phyloP scores from a whole-genome alignment of 2,888 invertebrate species.

The Hirtodrosophila cameraria region DNA sequence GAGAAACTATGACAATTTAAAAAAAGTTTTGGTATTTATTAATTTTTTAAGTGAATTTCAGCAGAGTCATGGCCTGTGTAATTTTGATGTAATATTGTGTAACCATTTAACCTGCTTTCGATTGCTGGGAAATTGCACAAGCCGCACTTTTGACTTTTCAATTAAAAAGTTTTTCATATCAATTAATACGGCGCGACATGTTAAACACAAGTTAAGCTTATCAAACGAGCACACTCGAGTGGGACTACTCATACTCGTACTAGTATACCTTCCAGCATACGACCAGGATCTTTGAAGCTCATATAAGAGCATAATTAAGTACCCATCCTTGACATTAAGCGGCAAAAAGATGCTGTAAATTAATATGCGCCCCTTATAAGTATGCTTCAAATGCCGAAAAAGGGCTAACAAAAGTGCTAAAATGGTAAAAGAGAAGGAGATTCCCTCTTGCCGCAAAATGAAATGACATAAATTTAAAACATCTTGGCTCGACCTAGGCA shows the following conservation, averaged over 20 bases:
- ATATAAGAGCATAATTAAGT: slow-evolving; percentile 36
- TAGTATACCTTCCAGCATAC: slow-evolving; percentile 1
- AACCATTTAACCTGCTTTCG: slow-evolving; percentile 4
- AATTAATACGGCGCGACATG: slow-evolving; percentile 34
- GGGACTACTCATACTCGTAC: too few relatives aligned
- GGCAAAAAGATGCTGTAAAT: slow-evolving; percentile 31
- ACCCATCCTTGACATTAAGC: slow-evolving; percentile 21
- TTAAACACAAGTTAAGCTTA: slow-evolving; percentile 25
- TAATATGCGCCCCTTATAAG: slow-evolving; percentile 45
- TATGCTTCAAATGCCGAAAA: slow-evolving; percentile 25
- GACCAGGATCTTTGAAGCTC: slow-evolving; percentile 3
- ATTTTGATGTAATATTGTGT: slow-evolving; percentile 8
- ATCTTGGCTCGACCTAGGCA: slow-evolving; percentile 37
- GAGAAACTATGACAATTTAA: too few relatives aligned
- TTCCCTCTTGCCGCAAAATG: slow-evolving; percentile 20
- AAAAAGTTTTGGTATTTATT: too few relatives aligned
- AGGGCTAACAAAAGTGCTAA: slow-evolving; percentile 50
- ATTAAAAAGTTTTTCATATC: slow-evolving; percentile 57
- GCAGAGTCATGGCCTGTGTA: neutral
- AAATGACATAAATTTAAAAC: slow-evolving; percentile 65
- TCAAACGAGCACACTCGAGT: slow-evolving; percentile 10
- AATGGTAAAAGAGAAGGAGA: neutral
- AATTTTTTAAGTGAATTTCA: too few relatives aligned
- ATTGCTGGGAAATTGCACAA: neutral
- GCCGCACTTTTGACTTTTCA: slow-evolving; percentile 36